Conservation (phyloP, 1,140 invertebrate species). For the Teleopsis dalmanni region DNA sequence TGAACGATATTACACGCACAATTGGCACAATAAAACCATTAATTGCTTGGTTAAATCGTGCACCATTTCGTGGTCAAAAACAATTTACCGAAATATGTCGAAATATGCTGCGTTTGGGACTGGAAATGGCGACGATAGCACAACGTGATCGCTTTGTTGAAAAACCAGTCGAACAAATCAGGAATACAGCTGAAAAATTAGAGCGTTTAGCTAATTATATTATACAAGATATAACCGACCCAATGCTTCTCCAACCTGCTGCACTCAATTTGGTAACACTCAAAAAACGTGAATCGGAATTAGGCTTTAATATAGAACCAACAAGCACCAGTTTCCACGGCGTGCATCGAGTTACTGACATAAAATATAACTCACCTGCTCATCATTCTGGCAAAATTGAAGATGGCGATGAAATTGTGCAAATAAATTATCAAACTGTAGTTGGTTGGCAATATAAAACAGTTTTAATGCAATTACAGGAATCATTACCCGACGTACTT, state of each 20-base stretch:
- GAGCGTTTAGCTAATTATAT: constrained; percentile 76
- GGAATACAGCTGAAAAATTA: constrained; percentile 60
- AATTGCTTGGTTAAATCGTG: constrained; percentile 79
- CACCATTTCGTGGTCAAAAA: constrained; percentile 37
- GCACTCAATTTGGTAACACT: constrained; percentile 78
- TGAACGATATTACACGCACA: constrained; percentile 76
- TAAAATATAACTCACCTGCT: constrained; percentile 76
- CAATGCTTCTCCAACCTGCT: constrained; percentile 80
- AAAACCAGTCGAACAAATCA: constrained; percentile 59
- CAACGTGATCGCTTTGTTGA: constrained; percentile 81
- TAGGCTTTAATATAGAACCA: constrained; percentile 77
- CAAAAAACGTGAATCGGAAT: constrained; percentile 70
- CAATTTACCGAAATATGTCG: constrained; percentile 39
- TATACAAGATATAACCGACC: constrained; percentile 79
- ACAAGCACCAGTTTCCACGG: constrained; percentile 81
- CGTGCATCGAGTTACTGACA: constrained; percentile 69
- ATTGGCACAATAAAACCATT: constrained; percentile 77
- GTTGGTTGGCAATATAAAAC: constrained; percentile 81
- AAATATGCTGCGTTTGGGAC: constrained; percentile 65
- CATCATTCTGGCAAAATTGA: constrained; percentile 84
- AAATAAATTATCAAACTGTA: constrained; percentile 87
- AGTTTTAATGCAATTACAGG: constrained; percentile 67
- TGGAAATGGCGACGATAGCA: constrained; percentile 80
- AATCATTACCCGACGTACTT: constrained; percentile 71
- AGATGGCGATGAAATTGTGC: constrained; percentile 88